phyloP scores from a whole-genome alignment of 2,888 invertebrate species.

The Drosophila mimica region DNA sequence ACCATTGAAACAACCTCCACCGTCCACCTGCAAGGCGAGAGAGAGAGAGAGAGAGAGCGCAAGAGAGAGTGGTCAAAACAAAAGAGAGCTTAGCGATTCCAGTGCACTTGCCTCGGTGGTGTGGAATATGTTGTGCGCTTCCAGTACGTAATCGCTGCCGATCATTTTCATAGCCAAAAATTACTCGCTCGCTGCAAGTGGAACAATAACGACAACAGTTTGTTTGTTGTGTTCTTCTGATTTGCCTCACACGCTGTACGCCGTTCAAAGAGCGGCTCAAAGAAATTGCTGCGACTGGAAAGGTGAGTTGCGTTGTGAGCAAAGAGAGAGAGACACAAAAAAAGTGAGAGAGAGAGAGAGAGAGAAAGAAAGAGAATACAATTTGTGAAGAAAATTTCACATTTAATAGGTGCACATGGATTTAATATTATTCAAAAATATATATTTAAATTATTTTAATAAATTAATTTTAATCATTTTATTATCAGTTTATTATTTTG shows the following conservation, averaged over 20 bases:
- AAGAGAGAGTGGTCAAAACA: conserved; percentile 24
- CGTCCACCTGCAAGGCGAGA: conserved; percentile 88
- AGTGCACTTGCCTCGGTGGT: conserved; percentile 90
- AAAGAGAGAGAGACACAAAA: conserved; percentile 3
- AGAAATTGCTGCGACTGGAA: conserved; percentile 45
- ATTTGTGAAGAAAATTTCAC: not conserved
- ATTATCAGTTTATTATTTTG: not conserved
- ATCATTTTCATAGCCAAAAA: conserved; percentile 87
- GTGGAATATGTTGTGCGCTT: conserved; percentile 94
- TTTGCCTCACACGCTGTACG: conserved; percentile 55
- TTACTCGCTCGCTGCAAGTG: conserved; percentile 15
- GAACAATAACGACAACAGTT: conserved; percentile 21
- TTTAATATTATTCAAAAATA: not conserved
- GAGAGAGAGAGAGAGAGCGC: conserved; percentile 34
- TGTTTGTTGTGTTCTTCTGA: conserved; percentile 59
- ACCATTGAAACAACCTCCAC: conserved; percentile 91
- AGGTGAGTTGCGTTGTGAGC: conserved; percentile 24
- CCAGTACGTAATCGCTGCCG: conserved; percentile 93
- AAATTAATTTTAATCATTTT: not conserved
- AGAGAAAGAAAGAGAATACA: not conserved
- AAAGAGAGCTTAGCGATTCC: conserved; percentile 31
- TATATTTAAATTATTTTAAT: not conserved
- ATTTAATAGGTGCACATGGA: not conserved
- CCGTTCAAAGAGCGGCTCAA: conserved; percentile 60
- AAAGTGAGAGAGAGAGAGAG: not conserved